Evolutionary conservation across 2,888 invertebrate species (phyloP).

Genomic region (Agrochola circellaris): DNA sequence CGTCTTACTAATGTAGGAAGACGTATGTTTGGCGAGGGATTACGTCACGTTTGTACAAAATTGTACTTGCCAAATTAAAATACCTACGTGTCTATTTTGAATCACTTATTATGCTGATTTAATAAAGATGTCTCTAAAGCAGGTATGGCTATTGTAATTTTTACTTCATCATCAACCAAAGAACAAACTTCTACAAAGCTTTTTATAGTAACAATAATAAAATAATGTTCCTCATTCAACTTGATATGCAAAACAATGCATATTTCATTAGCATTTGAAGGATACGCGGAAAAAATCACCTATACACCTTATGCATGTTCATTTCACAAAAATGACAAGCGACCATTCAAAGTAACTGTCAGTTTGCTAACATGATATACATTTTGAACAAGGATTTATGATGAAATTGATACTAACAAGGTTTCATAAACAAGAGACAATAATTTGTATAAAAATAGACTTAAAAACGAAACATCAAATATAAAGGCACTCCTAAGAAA

Average conservation of each 20-base stretch:
- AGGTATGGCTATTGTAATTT: not conserved
- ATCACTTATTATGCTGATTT: not conserved
- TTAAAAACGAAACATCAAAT: constrained; percentile 13
- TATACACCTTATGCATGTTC: constrained; percentile 52
- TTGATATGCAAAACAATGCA: constrained; percentile 55
- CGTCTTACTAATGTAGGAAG: constrained; percentile 7
- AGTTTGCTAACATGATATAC: constrained; percentile 13
- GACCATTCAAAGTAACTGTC: constrained; percentile 46
- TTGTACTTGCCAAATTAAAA: constrained; percentile 23
- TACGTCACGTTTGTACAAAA: not conserved
- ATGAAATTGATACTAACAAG: constrained; percentile 17
- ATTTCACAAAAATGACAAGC: constrained; percentile 58
- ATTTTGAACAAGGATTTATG: constrained; percentile 29
- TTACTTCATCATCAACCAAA: not conserved
- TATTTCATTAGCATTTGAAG: constrained; percentile 47
- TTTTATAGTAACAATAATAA: constrained; percentile 18
- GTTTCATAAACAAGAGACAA: not conserved
- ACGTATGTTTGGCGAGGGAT: not conserved
- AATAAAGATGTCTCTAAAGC: not conserved
- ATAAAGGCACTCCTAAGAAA: constrained; percentile 25
- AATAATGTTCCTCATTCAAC: constrained; percentile 38
- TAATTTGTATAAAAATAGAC: constrained; percentile 10
- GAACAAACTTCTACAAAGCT: constrained; percentile 7
- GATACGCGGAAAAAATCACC: constrained; percentile 44
- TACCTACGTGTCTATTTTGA: not conserved